These are phyloP conservation scores for Heteromurus nitidus DNA, from an alignment of 2,888 invertebrate species.

Conservation along the genomic window DNA sequence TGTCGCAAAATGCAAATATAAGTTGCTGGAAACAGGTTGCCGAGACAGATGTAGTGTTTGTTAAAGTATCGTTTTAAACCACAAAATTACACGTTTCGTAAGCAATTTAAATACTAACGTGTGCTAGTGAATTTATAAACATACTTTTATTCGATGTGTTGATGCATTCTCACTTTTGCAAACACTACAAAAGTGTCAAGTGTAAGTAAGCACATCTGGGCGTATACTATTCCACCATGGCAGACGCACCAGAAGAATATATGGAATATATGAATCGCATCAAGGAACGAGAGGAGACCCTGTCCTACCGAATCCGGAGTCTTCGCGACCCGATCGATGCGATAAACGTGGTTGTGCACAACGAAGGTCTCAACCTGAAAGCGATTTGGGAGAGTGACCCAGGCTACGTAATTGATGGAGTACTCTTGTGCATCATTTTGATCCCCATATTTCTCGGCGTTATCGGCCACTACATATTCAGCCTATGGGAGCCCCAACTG, in stretches of 20 bases:
- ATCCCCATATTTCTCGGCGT: conserved; percentile 30
- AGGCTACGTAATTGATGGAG: conserved; percentile 16
- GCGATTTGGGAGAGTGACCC: conserved; percentile 42
- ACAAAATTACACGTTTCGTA: too few relatives aligned
- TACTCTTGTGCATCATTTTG: conserved; percentile 10
- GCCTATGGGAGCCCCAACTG: conserved; percentile 35
- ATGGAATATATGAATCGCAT: not conserved
- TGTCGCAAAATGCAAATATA: not conserved
- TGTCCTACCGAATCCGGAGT: conserved; percentile 5
- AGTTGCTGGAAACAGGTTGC: not conserved
- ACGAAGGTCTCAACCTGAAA: conserved; percentile 24
- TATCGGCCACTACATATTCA: conserved; percentile 9
- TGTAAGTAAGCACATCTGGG: not conserved
- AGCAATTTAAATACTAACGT: too few relatives aligned
- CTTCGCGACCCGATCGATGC: conserved; percentile 38
- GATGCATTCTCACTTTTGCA: not conserved
- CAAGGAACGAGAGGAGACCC: not conserved
- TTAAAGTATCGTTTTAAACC: not conserved
- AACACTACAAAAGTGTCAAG: not conserved
- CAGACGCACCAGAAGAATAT: not conserved
- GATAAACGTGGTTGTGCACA: not conserved
- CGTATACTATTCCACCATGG: not conserved
- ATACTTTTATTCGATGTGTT: not conserved
- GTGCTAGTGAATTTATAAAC: too few relatives aligned
- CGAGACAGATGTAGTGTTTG: not conserved